phyloP scores from a whole-genome alignment of 1,140 invertebrate genomes.

The Geopemphigus sp. region DNA sequence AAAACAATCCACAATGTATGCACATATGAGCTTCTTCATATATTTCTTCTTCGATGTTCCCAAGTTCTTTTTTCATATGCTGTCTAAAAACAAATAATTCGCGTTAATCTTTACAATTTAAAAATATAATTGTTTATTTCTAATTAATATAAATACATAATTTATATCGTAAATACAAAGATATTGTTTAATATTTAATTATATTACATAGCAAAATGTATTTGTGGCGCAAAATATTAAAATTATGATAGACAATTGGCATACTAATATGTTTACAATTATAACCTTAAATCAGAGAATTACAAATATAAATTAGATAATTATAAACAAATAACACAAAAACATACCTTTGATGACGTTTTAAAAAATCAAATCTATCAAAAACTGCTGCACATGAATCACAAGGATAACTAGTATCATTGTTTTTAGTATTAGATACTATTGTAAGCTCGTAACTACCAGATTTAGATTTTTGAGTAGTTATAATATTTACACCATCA shows the following conservation, averaged over 20 bases:
- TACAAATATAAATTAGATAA: too few species aligned
- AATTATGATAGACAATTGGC: too few species aligned
- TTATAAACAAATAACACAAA: background rate
- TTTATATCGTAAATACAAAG: background rate
- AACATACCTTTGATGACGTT: slow-evolving; percentile 63
- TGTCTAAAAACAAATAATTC: slow-evolving; percentile 50
- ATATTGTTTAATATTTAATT: too few species aligned
- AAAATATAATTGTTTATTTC: background rate
- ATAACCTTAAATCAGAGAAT: too few species aligned
- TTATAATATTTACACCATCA: slow-evolving; percentile 56
- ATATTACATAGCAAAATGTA: too few species aligned
- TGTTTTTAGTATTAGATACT: slow-evolving; percentile 60
- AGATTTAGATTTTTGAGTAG: slow-evolving; percentile 59
- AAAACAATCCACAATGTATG: slow-evolving; percentile 73
- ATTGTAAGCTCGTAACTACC: slow-evolving; percentile 43
- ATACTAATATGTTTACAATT: too few species aligned
- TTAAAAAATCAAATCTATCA: slow-evolving; percentile 70
- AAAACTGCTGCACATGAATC: slow-evolving; percentile 73
- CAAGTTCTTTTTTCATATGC: slow-evolving; percentile 57
- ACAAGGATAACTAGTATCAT: slow-evolving; percentile 72
- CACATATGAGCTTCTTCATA: slow-evolving; percentile 63
- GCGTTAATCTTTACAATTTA: background rate
- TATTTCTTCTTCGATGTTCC: slow-evolving; percentile 57
- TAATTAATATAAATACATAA: background rate
- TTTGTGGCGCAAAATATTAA: too few species aligned